Conservation (phyloP, 1,140 invertebrate species). For the Araneus ventricosus region DNA sequence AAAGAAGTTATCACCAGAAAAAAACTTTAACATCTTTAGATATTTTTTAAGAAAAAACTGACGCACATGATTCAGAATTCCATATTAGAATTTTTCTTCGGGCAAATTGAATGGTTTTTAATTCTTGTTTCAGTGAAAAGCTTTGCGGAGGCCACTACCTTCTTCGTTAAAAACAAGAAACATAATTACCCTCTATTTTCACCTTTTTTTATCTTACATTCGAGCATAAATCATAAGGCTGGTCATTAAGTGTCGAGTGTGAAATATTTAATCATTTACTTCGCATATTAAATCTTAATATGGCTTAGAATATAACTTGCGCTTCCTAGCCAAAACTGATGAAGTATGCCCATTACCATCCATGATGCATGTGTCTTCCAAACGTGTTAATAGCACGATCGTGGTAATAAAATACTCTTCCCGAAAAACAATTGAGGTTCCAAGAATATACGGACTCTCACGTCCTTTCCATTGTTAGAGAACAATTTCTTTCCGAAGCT, state of each 20-base stretch:
- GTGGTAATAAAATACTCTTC: background rate
- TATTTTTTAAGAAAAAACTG: no score
- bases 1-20: no score
- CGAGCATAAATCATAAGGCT: background rate
- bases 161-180: background rate
- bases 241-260: background rate
- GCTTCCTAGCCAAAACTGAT: background rate
- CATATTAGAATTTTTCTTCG: no score
- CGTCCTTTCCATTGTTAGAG: constrained; percentile 55
- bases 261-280: constrained; percentile 30
- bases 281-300: background rate
- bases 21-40: no score
- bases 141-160: no score
- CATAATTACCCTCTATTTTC: background rate
- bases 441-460: background rate
- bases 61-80: no score
- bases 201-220: background rate
- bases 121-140: no score
- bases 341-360: background rate
- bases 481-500: background rate
- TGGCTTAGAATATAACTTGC: background rate
- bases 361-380: background rate
- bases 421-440: constrained; percentile 44
- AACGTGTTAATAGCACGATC: constrained; percentile 47
- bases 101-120: no score